phyloP scores from a whole-genome alignment of 2,797 vertebrate species.

The Alcedo atthis region DNA sequence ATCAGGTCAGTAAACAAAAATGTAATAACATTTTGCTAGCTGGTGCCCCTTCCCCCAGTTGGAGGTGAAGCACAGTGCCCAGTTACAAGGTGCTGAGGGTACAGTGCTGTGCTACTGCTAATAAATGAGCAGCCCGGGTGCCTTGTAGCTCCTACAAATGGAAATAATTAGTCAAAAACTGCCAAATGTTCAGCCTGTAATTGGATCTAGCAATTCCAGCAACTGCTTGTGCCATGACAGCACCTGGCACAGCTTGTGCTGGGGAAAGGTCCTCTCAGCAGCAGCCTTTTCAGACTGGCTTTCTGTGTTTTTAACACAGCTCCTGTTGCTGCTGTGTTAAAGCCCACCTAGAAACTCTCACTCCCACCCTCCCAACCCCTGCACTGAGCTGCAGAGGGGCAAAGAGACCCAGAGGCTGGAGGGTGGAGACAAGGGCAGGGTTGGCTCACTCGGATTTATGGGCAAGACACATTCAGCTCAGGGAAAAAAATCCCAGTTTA shows the following conservation, averaged over 20 bases:
- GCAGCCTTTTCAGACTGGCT: not conserved
- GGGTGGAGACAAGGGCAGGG: not conserved
- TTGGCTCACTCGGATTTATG: not conserved
- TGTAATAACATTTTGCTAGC: not conserved
- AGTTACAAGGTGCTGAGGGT: not conserved
- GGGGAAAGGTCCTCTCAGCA: not conserved
- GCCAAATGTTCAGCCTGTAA: not conserved
- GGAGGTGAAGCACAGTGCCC: not conserved
- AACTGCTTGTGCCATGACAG: not conserved
- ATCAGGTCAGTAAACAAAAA: constrained; percentile 9
- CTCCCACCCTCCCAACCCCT: not conserved
- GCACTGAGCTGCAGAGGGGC: not conserved
- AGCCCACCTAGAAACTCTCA: not conserved
- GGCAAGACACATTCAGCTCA: not conserved
- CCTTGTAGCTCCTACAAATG: not conserved
- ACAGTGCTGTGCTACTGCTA: not conserved
- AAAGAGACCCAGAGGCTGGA: not conserved
- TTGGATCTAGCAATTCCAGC: not conserved
- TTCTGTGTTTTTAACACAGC: too few relatives aligned
- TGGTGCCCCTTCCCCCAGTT: not conserved
- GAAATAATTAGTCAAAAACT: not conserved
- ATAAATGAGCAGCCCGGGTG: not conserved
- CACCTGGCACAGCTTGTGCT: not conserved
- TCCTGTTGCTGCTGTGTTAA: not conserved
- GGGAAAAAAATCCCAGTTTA: not conserved